Evolutionary conservation across 2,888 invertebrate genomes (phyloP), one percentile per base, ranked within the genome.

Genomic region (Priocnemis perturbator): DNA sequence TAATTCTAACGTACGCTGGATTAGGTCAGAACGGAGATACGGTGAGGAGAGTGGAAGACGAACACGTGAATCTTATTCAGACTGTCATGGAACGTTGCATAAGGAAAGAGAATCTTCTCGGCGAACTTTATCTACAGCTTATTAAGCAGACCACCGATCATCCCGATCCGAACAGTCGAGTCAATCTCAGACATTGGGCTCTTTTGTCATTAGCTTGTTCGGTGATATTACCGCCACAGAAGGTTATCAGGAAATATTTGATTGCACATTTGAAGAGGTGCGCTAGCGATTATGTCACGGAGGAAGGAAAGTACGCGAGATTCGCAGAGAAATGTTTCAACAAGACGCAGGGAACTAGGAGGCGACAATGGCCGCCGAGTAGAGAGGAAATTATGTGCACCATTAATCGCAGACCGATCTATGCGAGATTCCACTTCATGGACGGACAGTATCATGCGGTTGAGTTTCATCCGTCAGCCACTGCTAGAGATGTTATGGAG

Each of bases 391-490:
- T 98, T 70, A 92, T 97, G 81, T 98, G 97, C 86, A 97, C 98
- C 5, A 96, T 96, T 52, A 97, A 97, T 83, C 92, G 98, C 57
- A 91, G 97, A 59, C 96, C 96, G 0, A 95, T 98, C 78, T 97
- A 97, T 87, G 96, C 97, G 2, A 93, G 97, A 57, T 96, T 98
- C 85, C 93, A 97, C 88, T 94, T 98, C 84, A 94, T 98, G 93
- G 98, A 98, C 88, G 97, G 97, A 0, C 97, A 97, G 86, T 97
- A 97, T 87, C 96, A 98, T 89, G 96, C 97, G 0, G 94, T 98
- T 0, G 98, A 98, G 90, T 98, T 98, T 90, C 97, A 98, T 85
- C 97, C 98, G 0, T 97, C 97, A 37, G 96, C 97, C 57, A 97
- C 97, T 0, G 95, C 97, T 3, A 93, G 94, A 82, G 97, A 98